Conservation (phyloP, 2,113 vertebrate species). For the Mirza zaza region DNA sequence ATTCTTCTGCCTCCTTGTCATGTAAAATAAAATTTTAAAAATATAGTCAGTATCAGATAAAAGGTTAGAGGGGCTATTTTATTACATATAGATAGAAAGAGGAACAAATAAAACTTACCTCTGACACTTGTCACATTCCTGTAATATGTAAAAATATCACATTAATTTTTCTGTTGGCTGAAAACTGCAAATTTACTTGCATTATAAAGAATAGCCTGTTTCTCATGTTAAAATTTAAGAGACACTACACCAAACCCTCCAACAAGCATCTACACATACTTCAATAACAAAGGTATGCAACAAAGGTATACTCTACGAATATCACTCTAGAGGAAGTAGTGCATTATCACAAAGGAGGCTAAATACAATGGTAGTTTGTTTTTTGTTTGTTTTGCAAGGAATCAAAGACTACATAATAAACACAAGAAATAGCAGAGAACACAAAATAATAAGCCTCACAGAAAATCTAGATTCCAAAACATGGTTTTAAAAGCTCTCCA, state of each 20-base stretch:
- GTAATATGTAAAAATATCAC: conserved; percentile 74
- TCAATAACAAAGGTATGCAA: not conserved
- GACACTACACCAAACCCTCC: not conserved
- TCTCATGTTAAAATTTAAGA: conserved; percentile 32
- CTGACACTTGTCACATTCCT: conserved; percentile 99
- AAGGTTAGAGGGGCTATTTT: not conserved
- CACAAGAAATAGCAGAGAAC: not conserved
- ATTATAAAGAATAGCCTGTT: not conserved
- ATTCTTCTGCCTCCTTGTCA: conserved; percentile 95
- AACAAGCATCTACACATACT: not conserved
- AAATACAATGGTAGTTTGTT: not conserved
- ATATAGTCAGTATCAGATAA: conserved; percentile 58
- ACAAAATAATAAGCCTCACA: not conserved
- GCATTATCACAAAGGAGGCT: not conserved
- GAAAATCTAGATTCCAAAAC: not conserved
- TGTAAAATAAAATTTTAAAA: conserved; percentile 43
- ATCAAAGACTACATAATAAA: not conserved
- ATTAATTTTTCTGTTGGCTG: conserved; percentile 61
- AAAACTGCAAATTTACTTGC: conserved; percentile 29
- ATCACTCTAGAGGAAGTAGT: not conserved
- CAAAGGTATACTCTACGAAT: not conserved
- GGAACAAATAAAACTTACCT: conserved; percentile 86
- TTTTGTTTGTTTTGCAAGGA: not conserved
- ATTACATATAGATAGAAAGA: conserved; percentile 38
- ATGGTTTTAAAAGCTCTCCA: not conserved